Base-by-base conservation (phyloP, 2,113 vertebrate genomes). In the Phylloscopus whistleri region DNA sequence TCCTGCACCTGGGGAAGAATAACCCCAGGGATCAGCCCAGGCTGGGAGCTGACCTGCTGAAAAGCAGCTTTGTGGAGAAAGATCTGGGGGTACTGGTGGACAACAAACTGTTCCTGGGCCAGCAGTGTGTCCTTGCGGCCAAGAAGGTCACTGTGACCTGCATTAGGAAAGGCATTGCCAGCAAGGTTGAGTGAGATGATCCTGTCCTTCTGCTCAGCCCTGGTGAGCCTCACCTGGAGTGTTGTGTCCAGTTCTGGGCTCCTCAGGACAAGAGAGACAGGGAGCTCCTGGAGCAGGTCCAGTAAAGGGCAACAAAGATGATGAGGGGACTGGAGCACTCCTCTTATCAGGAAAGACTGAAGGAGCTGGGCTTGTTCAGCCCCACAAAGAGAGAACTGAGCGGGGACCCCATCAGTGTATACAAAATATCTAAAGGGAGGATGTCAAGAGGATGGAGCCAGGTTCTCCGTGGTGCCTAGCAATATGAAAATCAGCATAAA, bases 231-330 rank as follows among this genome's bases (percentile, higher is more conserved):
- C 8, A 52, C 13, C 31, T 26, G 37, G 31, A 31, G 16, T 60
- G 19, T 35, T 60, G 19, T 24, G 31, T 31, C 37, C 67, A 35
- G 20, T 35, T 83, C 67, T 70, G 55, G 11, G 26, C 46, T 62
- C 31, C 46, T 72, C 8, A 35, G 55, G 3, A 13, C 5, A 10
- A 20, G 16, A 51, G 16, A 52, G 37, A 35, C 11, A 13, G 1
- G 56, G 37, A 46, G 21, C 10, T 67, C 0, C 2, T 26, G 21
- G 37, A 52, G 3, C 1, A 1, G 24, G 4, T 59, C 13, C 31
- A 41, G 17, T 14, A 17, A 35, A 68, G 31, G 17, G 13, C 24
- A 3, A 6, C 4, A 6, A 49, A 58, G 43, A 58, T 67, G 8
- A 67, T 17, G 33, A 58, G 3, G 9, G 21, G 16, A 43, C 14